phyloP scores from a whole-genome alignment of 2,888 invertebrate genomes.

The Eustalomyia histrio region DNA sequence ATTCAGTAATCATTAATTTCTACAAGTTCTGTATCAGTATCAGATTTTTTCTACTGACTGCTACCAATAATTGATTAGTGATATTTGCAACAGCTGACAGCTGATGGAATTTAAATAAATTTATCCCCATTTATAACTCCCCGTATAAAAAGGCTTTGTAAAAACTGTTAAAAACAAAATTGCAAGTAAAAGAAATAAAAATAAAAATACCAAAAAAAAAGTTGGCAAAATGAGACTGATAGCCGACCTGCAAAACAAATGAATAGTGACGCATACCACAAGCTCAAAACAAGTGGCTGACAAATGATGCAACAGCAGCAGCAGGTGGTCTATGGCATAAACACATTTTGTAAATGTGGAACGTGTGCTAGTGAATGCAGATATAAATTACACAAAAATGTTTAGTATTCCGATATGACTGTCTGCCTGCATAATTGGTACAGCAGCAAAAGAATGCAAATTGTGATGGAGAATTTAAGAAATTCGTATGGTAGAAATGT shows the following conservation, averaged over 20 bases:
- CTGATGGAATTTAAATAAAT: slow-evolving; percentile 59
- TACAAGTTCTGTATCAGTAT: too few relatives aligned
- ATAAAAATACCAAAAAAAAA: slow-evolving; percentile 17
- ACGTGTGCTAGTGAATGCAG: slow-evolving; percentile 39
- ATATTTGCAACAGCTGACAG: slow-evolving; percentile 65
- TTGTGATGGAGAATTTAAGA: background rate
- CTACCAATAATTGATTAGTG: slow-evolving; percentile 53
- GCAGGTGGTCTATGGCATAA: slow-evolving; percentile 63
- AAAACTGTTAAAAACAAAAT: background rate
- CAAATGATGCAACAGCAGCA: slow-evolving; percentile 65
- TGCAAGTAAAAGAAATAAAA: slow-evolving; percentile 1
- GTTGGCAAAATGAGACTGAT: slow-evolving; percentile 44
- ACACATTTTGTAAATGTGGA: slow-evolving; percentile 32
- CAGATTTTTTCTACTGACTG: too few relatives aligned
- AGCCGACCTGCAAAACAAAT: slow-evolving; percentile 36
- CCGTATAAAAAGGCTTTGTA: background rate
- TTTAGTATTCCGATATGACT: background rate
- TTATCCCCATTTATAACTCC: slow-evolving; percentile 34
- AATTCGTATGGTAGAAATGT: background rate
- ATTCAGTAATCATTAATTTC: too few relatives aligned
- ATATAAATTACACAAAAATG: slow-evolving; percentile 24
- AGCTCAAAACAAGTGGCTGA: slow-evolving; percentile 62
- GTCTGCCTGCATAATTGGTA: background rate
- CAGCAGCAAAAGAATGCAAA: background rate
- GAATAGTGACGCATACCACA: slow-evolving; percentile 59